These are phyloP conservation scores for Pelosia muscerda DNA, from an alignment of 2,888 invertebrate species.

Conservation along the genomic window DNA sequence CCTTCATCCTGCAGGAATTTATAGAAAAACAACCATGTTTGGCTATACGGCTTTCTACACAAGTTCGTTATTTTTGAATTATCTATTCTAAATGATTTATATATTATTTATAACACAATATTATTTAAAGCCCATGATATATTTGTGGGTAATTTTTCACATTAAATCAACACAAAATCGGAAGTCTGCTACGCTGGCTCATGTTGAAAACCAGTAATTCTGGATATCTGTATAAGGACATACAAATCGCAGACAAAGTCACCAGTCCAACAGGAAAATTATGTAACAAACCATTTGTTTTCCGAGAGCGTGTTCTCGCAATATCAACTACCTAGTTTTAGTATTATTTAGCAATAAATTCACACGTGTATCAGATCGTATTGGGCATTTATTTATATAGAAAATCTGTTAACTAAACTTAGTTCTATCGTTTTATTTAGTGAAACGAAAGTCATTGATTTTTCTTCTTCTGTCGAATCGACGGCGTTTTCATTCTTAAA, in stretches of 20 bases:
- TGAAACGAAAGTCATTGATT: no score
- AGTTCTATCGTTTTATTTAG: no score
- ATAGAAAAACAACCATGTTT: neutral
- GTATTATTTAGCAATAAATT: constrained; percentile 28
- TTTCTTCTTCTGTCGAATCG: no score
- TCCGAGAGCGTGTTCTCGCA: constrained; percentile 37
- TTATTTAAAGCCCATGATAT: no score
- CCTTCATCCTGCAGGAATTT: neutral
- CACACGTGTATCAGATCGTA: constrained; percentile 29
- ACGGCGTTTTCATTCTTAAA: no score
- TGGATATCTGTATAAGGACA: constrained; percentile 47
- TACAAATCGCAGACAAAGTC: constrained; percentile 41
- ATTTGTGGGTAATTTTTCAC: neutral
- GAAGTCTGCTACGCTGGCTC: constrained; percentile 40
- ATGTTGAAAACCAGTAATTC: constrained; percentile 49
- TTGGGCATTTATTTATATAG: constrained; percentile 30
- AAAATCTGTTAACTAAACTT: neutral
- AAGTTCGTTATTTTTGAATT: neutral
- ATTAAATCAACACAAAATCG: constrained; percentile 26
- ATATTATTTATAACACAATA: no score
- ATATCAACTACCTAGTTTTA: constrained; percentile 33
- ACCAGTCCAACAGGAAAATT: constrained; percentile 44
- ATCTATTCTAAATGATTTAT: neutral
- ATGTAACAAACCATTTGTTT: constrained; percentile 46
- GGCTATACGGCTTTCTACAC: neutral